Evolutionary conservation across 35 echinoderm and acorn worm species (phyloP), one percentile per base, ranked within the genome.

Genomic region (Acanthaster planci): DNA sequence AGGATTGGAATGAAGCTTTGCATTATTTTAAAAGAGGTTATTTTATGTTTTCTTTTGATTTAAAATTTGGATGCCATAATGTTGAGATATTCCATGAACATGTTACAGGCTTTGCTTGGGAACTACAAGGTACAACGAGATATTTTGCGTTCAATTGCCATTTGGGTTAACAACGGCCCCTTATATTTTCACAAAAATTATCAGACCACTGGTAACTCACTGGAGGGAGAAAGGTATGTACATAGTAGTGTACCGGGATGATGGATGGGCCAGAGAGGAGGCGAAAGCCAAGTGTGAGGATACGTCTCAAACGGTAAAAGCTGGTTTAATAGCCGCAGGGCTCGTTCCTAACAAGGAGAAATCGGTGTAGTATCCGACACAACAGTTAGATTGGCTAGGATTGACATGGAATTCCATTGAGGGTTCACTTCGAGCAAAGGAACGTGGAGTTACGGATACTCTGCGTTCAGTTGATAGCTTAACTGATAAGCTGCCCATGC

Each of bases 201-300:
- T n/a, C n/a, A n/a, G n/a, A n/a, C 78, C 60, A 14, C 51, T 89
- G 39, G 87, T 89, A 7, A 75, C 56, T 19, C 40, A 67, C 75
- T 89, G 87, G 87, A 36, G 87, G 26, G 72, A 39, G 5, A 42
- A 67, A 76, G 87, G 87, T 32, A 72, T 89, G 19, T 82, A 40
- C 60, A 89, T 89, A 38, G 78, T 89, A 51, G 58, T 89, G 30
- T 89, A 82, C 75, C 57, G 40, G 67, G 78, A 88, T 88, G 77
- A 88, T 89, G 87, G 87, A 36, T 82, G 78, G 80, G n/a, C n/a
- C n/a, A n/a, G n/a, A n/a, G n/a, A n/a, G n/a, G n/a, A n/a, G n/a
- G n/a, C n/a, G n/a, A n/a, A n/a, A 38, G 78, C 39, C 26, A 16
- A 37, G 30, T 51, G 57, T 82, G 26, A 39, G 6, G 29, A 23